Conservation (phyloP, 2,113 vertebrate genomes). For the Microtus richardsoni region DNA sequence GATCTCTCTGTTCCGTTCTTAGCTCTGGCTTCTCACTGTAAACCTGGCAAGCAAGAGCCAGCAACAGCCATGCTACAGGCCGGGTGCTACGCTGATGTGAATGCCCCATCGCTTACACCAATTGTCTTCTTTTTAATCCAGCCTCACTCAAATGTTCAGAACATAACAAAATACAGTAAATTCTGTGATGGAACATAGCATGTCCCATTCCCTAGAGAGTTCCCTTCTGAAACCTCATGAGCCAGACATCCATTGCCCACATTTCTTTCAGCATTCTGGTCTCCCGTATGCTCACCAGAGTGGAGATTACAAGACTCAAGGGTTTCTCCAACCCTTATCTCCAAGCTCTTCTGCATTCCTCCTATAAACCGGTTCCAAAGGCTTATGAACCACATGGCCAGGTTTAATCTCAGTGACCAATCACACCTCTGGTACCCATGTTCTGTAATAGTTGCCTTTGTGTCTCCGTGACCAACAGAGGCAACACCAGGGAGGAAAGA, state of each 20-base stretch:
- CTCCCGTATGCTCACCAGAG: background rate
- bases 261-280: no score
- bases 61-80: background rate
- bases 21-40: background rate
- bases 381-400: no score
- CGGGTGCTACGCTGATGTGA: no score
- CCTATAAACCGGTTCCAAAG: background rate
- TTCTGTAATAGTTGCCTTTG: background rate
- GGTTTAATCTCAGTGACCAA: background rate
- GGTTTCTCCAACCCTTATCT: no score
- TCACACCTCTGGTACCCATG: background rate
- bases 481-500: background rate
- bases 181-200: background rate
- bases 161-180: no score
- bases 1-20: background rate
- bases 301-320: no score
- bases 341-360: background rate
- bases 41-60: background rate
- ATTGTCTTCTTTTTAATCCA: background rate
- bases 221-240: background rate
- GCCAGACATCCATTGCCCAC: background rate
- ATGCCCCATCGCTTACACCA: background rate
- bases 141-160: background rate
- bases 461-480: background rate
- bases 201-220: background rate